These are phyloP conservation scores for Dolichoris vasculosae DNA, from an alignment of 1,140 invertebrate species.

Conservation along the genomic window DNA sequence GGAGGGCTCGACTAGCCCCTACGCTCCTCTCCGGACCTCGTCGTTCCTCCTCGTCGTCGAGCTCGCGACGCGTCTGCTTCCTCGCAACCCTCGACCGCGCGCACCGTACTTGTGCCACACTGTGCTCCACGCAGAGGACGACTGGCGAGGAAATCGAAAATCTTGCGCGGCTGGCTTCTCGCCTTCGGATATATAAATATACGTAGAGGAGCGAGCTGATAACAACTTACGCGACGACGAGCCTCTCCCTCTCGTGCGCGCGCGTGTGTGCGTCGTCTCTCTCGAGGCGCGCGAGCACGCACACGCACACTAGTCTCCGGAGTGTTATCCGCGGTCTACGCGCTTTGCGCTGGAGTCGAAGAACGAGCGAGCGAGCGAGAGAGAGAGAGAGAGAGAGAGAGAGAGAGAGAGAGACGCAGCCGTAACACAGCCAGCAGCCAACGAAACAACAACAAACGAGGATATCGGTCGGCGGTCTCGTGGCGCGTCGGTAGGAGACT, in stretches of 20 bases:
- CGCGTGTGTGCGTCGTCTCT: no score
- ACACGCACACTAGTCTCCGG: neutral
- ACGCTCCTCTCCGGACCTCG: neutral
- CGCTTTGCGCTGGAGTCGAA: neutral
- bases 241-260: neutral
- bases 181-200: conserved; percentile 10
- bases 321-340: neutral
- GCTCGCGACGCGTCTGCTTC: neutral
- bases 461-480: conserved; percentile 6
- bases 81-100: neutral
- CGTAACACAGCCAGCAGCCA: neutral
- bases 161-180: conserved; percentile 4
- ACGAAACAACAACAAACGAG: neutral
- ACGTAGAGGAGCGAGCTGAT: neutral
- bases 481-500: conserved; percentile 39
- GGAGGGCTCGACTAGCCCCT: neutral
- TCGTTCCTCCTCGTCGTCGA: neutral
- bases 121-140: conserved; percentile 7
- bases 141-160: conserved; percentile 2
- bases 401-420: neutral
- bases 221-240: neutral
- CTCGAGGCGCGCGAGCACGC: neutral
- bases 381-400: conserved; percentile 31
- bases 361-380: no score
- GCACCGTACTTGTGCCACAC: neutral